phyloP scores from a whole-genome alignment of 2,888 invertebrate genomes.

The Rhingia campestris region DNA sequence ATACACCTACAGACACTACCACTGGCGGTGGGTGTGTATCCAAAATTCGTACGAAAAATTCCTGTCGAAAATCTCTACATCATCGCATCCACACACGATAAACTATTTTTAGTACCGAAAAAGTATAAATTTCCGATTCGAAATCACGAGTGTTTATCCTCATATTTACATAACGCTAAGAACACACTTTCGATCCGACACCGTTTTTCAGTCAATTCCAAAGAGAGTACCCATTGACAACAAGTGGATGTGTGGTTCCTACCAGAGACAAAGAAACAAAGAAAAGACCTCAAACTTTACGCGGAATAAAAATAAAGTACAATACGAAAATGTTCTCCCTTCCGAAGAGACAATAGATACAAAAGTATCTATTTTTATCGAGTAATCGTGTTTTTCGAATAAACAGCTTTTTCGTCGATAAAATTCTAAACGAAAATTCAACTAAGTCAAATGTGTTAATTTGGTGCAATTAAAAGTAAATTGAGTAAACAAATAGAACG shows the following conservation, averaged over 20 bases:
- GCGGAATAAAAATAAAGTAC: neutral
- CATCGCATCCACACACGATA: slow-evolving; percentile 4
- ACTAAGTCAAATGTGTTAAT: slow-evolving; percentile 55
- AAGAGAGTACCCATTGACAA: slow-evolving; percentile 62
- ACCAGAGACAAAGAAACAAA: slow-evolving; percentile 15
- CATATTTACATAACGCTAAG: slow-evolving; percentile 57
- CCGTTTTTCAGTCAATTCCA: slow-evolving; percentile 58
- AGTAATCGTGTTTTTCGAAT: slow-evolving; percentile 29
- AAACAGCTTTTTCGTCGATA: slow-evolving; percentile 43
- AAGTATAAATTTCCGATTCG: slow-evolving; percentile 25
- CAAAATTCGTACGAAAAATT: slow-evolving; percentile 16
- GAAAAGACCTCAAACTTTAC: too few species aligned
- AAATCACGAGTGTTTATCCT: slow-evolving; percentile 36
- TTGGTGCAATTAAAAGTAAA: slow-evolving; percentile 49
- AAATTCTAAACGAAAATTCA: neutral
- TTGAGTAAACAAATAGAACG: slow-evolving; percentile 44
- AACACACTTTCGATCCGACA: slow-evolving; percentile 45
- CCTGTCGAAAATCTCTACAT: slow-evolving; percentile 6
- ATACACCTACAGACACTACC: slow-evolving; percentile 5
- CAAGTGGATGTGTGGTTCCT: slow-evolving; percentile 56
- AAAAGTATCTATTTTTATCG: slow-evolving; percentile 4
- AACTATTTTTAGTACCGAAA: slow-evolving; percentile 44
- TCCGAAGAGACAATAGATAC: slow-evolving; percentile 3
- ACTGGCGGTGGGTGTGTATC: slow-evolving; percentile 30
- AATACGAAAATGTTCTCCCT: slow-evolving; percentile 3